Percentiles rank a stretch among this genome's conserved stretches.
These are phyloP conservation scores for Acanthosepion pharaonis DNA, from an alignment of 2,888 invertebrate species.

Conservation along the genomic window DNA sequence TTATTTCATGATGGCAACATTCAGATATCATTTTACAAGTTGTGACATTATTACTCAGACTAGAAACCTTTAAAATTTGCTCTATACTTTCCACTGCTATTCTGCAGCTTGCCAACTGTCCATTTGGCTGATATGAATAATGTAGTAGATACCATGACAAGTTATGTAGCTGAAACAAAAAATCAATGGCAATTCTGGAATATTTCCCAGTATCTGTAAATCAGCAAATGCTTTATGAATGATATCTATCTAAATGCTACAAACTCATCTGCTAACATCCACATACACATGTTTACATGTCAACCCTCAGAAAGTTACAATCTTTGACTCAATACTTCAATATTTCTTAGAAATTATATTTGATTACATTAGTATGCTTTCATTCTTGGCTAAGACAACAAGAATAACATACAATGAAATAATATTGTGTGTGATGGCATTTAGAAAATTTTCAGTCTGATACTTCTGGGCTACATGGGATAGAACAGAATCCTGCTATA, in stretches of 20 bases:
- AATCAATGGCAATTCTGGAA: background rate
- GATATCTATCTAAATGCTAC: background rate
- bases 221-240: constrained; percentile 17
- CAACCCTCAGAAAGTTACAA: too few species aligned
- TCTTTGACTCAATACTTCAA: too few species aligned
- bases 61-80: background rate
- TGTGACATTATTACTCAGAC: background rate
- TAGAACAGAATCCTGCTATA: too few species aligned
- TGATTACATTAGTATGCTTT: too few species aligned
- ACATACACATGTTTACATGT: background rate
- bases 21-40: background rate
- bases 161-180: background rate
- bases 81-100: background rate
- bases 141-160: background rate
- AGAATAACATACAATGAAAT: too few species aligned
- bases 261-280: background rate
- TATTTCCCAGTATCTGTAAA: background rate
- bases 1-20: background rate
- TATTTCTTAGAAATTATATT: too few species aligned
- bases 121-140: background rate
- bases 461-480: too few species aligned
- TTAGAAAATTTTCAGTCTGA: too few species aligned
- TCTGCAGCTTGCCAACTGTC: background rate
- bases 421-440: too few species aligned
- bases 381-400: too few species aligned